A percentile compares a stretch with the other conserved stretches of the same genome.
phyloP scores from a whole-genome alignment of 2,113 vertebrate species.

The Protobothrops mucrosquamatus region DNA sequence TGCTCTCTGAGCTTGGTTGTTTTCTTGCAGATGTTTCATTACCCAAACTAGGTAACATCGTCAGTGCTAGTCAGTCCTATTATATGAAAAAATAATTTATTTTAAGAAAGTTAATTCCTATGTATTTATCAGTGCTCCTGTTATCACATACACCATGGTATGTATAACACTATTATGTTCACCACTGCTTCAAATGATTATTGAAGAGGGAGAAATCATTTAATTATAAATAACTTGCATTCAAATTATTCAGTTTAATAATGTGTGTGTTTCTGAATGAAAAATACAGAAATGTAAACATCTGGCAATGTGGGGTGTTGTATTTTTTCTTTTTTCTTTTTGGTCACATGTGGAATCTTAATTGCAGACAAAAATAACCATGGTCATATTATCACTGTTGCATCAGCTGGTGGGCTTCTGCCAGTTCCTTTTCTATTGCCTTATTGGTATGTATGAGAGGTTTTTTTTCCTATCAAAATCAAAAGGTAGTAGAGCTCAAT shows the following conservation, averaged over 20 bases:
- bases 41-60: no score
- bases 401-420: conserved; percentile 61
- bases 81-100: neutral
- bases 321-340: neutral
- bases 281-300: neutral
- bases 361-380: conserved; percentile 68
- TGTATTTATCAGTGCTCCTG: neutral
- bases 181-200: neutral
- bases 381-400: conserved; percentile 72
- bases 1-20: no score
- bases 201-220: neutral
- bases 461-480: neutral
- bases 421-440: conserved; percentile 57
- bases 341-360: neutral
- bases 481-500: neutral
- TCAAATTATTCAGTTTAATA: neutral
- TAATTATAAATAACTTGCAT: neutral
- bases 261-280: neutral
- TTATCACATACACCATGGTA: neutral
- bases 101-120: neutral
- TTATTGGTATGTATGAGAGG: conserved; percentile 67
- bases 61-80: no score
- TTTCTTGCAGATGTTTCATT: no score
- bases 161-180: neutral
- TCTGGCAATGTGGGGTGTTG: neutral